phyloP scores from a whole-genome alignment of 2,888 invertebrate species.

The Erebia aethiops region DNA sequence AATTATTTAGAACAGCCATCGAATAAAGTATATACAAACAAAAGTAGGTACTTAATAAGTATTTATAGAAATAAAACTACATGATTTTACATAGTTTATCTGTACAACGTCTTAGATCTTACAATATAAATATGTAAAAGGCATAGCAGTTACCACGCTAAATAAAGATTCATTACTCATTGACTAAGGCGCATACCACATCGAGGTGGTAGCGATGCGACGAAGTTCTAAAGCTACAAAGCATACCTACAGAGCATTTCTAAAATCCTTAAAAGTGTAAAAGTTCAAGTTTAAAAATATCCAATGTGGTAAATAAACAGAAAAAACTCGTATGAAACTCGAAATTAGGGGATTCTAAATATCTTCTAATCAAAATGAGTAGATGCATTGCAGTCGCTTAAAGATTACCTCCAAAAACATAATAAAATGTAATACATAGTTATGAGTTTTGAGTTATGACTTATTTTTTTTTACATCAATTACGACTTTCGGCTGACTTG shows the following conservation, averaged over 20 bases:
- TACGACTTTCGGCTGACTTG: too few species aligned
- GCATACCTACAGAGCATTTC: neutral
- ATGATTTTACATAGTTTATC: conserved; percentile 9
- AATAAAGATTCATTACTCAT: conserved; percentile 18
- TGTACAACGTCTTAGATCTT: conserved; percentile 45
- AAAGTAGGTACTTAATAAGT: neutral
- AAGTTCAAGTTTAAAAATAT: too few species aligned
- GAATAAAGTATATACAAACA: neutral
- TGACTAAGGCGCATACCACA: neutral
- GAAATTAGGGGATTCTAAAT: too few species aligned
- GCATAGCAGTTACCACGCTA: conserved; percentile 5
- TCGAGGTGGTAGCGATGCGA: neutral
- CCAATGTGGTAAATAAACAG: too few species aligned
- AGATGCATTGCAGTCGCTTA: too few species aligned
- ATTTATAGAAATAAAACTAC: neutral
- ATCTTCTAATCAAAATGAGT: too few species aligned
- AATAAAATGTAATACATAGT: too few species aligned
- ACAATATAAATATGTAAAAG: conserved; percentile 4
- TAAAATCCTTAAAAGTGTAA: neutral
- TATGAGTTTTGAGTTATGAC: too few species aligned
- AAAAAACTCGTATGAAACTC: too few species aligned
- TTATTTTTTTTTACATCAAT: too few species aligned
- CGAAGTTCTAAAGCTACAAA: neutral
- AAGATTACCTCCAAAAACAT: too few species aligned
- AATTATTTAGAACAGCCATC: conserved; percentile 9